Conservation (phyloP, 2,113 vertebrate genomes). For the Cololabis saira region DNA sequence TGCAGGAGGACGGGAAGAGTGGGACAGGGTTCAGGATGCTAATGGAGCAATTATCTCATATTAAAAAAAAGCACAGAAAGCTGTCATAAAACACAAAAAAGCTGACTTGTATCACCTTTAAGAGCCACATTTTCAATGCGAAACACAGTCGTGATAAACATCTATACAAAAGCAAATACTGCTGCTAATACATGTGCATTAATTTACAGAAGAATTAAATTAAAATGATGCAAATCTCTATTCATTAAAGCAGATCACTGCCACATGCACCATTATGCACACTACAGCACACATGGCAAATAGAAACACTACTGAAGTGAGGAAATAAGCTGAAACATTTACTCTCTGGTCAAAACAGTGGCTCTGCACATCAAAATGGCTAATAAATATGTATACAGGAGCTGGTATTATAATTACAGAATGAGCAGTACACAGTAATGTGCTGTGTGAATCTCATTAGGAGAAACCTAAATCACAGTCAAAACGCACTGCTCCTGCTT, state of each 20-base stretch:
- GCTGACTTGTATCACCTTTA: background rate
- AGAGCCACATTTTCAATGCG: background rate
- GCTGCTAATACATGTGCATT: too few relatives aligned
- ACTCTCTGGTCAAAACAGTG: slow-evolving; percentile 46
- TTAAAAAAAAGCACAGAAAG: background rate
- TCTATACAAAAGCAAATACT: background rate
- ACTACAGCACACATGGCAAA: background rate
- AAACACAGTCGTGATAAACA: background rate
- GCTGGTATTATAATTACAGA: slow-evolving; percentile 42
- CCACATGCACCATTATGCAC: background rate
- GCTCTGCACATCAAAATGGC: slow-evolving; percentile 24
- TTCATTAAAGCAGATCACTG: background rate
- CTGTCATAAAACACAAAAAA: background rate
- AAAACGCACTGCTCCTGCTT: slow-evolving; percentile 68
- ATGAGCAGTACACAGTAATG: slow-evolving; percentile 23
- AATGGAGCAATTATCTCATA: background rate
- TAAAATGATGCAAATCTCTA: background rate
- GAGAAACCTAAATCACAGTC: slow-evolving; percentile 47
- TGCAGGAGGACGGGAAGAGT: background rate
- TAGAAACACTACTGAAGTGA: background rate
- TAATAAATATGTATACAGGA: slow-evolving; percentile 45
- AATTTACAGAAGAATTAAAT: too few relatives aligned
- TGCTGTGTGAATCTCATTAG: slow-evolving; percentile 54
- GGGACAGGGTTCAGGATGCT: background rate
- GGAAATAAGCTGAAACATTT: slow-evolving; percentile 6